phyloP scores from a whole-genome alignment of 2,113 vertebrate genomes.

The Atrichornis clamosus region DNA sequence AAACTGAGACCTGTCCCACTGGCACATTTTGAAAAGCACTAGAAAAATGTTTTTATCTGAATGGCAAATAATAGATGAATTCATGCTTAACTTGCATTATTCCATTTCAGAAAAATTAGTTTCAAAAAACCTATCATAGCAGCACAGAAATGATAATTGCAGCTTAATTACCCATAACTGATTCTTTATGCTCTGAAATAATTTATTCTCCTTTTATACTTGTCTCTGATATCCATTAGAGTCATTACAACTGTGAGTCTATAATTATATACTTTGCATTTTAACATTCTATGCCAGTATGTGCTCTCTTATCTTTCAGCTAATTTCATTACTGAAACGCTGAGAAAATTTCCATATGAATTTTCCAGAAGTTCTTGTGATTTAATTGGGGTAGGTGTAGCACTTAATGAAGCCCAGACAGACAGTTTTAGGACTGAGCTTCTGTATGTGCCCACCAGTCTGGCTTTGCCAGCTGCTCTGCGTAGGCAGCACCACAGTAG shows the following conservation, averaged over 20 bases:
- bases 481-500: neutral
- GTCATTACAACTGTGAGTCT: conserved; percentile 41
- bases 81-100: neutral
- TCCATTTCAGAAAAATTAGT: conserved; percentile 25
- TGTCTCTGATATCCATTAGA: conserved; percentile 51
- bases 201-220: conserved; percentile 47
- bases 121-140: neutral
- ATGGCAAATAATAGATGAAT: conserved; percentile 20
- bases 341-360: neutral
- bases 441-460: neutral
- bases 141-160: conserved; percentile 52
- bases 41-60: conserved; percentile 37
- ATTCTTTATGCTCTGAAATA: conserved; percentile 49
- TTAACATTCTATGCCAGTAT: conserved; percentile 7
- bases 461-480: neutral
- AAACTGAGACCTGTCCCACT: neutral
- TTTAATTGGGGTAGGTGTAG: neutral
- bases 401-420: neutral
- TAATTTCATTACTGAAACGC: conserved; percentile 20
- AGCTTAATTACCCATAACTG: conserved; percentile 51
- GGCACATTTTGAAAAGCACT: conserved; percentile 18
- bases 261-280: conserved; percentile 50
- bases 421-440: neutral
- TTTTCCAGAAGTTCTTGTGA: neutral
- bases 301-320: conserved; percentile 22